phyloP scores from a whole-genome alignment of 2,113 vertebrate species.

The Syngnathoides biaculeatus region DNA sequence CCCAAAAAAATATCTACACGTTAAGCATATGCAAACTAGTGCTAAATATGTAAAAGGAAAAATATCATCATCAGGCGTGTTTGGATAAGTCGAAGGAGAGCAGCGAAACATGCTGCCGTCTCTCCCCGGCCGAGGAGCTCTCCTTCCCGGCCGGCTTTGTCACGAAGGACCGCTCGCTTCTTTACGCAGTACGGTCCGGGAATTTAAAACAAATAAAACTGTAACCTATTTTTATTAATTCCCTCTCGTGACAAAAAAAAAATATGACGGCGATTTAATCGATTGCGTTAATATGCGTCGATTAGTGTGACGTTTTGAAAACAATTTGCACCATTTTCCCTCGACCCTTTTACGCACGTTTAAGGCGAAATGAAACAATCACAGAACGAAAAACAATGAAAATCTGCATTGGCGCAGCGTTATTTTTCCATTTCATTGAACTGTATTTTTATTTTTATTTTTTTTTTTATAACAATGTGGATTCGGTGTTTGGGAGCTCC shows the following conservation, averaged over 20 bases:
- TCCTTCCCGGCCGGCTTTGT: constrained; percentile 50
- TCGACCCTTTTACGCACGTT: background rate
- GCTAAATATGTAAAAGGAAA: background rate
- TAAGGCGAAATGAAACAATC: background rate
- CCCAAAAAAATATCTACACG: background rate
- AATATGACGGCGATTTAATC: constrained; percentile 28
- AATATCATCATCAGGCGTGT: background rate
- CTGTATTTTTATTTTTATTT: background rate
- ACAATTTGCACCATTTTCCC: constrained; percentile 1
- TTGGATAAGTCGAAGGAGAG: background rate
- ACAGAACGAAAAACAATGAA: background rate
- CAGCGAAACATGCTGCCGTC: constrained; percentile 12
- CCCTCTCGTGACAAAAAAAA: background rate
- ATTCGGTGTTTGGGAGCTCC: constrained; percentile 19
- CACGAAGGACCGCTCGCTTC: constrained; percentile 44
- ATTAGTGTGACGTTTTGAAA: constrained; percentile 10
- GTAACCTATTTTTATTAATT: constrained; percentile 36
- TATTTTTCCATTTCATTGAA: too few relatives aligned
- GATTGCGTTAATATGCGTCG: constrained; percentile 24
- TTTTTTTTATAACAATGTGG: constrained; percentile 8
- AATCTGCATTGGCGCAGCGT: background rate
- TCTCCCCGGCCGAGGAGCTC: constrained; percentile 40
- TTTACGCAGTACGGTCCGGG: constrained; percentile 25
- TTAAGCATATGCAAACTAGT: background rate
- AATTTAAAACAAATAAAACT: background rate